Base-by-base conservation (phyloP, 2,888 invertebrate species). In the Gasteruption jaculator region DNA sequence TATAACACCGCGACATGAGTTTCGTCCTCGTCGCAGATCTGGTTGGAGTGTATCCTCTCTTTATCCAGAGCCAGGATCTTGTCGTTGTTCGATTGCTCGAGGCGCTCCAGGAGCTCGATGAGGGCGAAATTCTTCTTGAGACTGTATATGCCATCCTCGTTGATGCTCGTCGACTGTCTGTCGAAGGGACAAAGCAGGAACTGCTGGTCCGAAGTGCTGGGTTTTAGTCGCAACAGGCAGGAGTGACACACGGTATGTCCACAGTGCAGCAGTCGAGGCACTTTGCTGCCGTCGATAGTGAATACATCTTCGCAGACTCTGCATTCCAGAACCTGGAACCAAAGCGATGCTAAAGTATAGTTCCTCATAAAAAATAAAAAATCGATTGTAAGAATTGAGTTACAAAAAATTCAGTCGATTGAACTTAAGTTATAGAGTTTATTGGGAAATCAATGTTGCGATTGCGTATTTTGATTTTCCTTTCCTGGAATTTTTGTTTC, bases 41-140 rank as follows among this genome's bases (percentile, higher is more conserved):
- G 58, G 22, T 53, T 57, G 5, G 60, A 61, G 15, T 57, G 57
- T 1, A 57, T 43, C 38, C 56, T 53, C 52, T 72, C 65, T 32
- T 61, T 59, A 47, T 73, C 71, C 24, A 60, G 54, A 21, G 47
- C 49, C 18, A 56, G 46, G 0, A 57, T 56, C 41, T 64, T 62
- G 21, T 64, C 60, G 29, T 60, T 63, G 21, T 62, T 64, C 3
- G 65, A 65, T 10, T 63, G 59, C 43, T 77, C 75, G 15, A 79
- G 56, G 49, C 73, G 71, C 53, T 79, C 78, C 24, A 79, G 53
- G 5, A 79, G 54, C 47, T 79, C 79, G 12, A 79, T 61, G 3
- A 79, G 61, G 0, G 78, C 78, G 68, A 78, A 79, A 56, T 79
- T 79, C 54, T 79, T 79, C 61, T 79, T 77, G 45, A 77, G 55